phyloP scores from a whole-genome alignment of 1,140 invertebrate genomes.

The Watersipora subatra region DNA sequence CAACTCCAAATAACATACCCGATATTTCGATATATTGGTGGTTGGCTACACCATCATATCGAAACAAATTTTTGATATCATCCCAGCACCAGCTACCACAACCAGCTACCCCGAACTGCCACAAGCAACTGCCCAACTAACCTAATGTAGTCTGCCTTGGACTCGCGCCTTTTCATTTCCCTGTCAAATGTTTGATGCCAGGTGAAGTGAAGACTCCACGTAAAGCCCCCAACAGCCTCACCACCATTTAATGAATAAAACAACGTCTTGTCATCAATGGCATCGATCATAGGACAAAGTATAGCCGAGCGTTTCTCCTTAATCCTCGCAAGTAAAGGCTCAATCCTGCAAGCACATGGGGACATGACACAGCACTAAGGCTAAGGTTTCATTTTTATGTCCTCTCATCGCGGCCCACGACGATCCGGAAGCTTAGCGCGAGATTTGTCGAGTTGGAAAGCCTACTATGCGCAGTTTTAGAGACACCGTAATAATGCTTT shows the following conservation, averaged over 20 bases:
- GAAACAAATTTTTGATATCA: no score
- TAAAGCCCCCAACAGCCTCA: constrained; percentile 61
- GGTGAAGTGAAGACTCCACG: constrained; percentile 81
- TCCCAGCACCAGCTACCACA: no score
- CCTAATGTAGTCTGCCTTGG: constrained; percentile 14
- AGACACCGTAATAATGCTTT: background rate
- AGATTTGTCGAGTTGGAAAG: no score
- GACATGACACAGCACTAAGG: background rate
- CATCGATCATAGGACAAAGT: constrained; percentile 81
- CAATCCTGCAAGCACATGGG: constrained; percentile 46
- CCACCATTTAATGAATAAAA: constrained; percentile 54
- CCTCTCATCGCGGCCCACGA: no score
- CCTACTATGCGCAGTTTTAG: no score
- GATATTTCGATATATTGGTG: no score
- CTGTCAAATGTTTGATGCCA: constrained; percentile 82
- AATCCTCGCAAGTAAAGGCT: constrained; percentile 70
- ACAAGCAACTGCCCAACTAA: constrained; percentile 15
- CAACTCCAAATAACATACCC: no score
- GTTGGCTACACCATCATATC: no score
- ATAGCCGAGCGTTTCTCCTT: constrained; percentile 63
- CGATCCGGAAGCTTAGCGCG: no score
- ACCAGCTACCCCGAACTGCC: no score
- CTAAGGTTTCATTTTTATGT: no score
- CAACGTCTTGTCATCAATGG: constrained; percentile 72
- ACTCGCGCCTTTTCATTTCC: constrained; percentile 69